Evolutionary conservation across 2,797 vertebrate genomes (phyloP).

Genomic region (Falco rusticolus): DNA sequence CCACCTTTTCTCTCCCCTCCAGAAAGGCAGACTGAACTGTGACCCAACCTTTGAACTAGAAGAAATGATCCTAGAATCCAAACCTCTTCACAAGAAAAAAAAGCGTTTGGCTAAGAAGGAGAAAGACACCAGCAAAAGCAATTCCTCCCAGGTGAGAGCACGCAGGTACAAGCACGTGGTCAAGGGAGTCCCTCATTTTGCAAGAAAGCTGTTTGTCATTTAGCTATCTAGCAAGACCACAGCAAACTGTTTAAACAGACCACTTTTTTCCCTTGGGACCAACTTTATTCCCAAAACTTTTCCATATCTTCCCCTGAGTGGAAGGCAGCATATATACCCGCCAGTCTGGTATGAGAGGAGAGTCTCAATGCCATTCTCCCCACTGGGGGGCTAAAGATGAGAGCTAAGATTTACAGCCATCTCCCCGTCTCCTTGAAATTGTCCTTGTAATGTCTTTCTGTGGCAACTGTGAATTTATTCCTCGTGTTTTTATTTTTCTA

Average conservation of each 20-base stretch:
- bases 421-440: background rate
- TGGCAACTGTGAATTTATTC: background rate
- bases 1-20: background rate
- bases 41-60: conserved; percentile 97
- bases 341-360: background rate
- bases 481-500: background rate
- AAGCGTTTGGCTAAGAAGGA: conserved; percentile 92
- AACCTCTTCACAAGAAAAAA: conserved; percentile 98
- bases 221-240: background rate
- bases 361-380: background rate
- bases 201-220: background rate
- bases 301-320: background rate
- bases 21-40: conserved; percentile 95
- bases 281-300: background rate
- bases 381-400: background rate
- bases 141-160: conserved; percentile 87
- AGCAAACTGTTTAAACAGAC: background rate
- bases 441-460: background rate
- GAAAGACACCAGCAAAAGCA: conserved; percentile 83
- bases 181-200: background rate
- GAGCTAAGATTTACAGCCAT: background rate
- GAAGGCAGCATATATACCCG: background rate
- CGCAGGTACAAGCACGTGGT: background rate
- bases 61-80: conserved; percentile 99
- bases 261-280: background rate